Evolutionary conservation across 2,888 invertebrate genomes (phyloP).

Genomic region (Dioctria rufipes): DNA sequence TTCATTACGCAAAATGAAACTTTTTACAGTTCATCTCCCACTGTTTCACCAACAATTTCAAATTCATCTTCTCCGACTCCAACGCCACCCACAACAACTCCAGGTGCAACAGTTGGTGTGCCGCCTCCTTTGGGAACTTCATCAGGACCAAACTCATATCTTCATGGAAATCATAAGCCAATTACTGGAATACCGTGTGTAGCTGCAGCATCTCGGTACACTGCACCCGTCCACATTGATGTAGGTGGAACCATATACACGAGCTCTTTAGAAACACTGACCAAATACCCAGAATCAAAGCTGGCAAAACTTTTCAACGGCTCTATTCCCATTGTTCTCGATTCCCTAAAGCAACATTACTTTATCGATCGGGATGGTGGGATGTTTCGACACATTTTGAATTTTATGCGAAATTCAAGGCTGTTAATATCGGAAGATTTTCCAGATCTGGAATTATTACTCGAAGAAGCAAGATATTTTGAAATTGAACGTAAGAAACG

Average conservation of each 20-base stretch:
- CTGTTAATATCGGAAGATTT: slow-evolving; percentile 91
- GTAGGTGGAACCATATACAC: slow-evolving; percentile 98
- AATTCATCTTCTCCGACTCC: slow-evolving; percentile 75
- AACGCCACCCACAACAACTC: slow-evolving; percentile 69
- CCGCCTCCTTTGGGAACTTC: slow-evolving; percentile 60
- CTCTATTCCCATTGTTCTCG: slow-evolving; percentile 95
- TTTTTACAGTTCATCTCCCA: slow-evolving; percentile 78
- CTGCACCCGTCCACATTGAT: slow-evolving; percentile 97
- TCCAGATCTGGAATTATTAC: slow-evolving; percentile 86
- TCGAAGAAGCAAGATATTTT: slow-evolving; percentile 93
- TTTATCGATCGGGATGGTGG: slow-evolving; percentile 99
- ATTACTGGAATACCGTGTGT: slow-evolving; percentile 94
- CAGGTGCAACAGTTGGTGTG: slow-evolving; percentile 57
- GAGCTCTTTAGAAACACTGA: slow-evolving; percentile 94
- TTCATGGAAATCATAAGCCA: slow-evolving; percentile 78
- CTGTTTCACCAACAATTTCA: slow-evolving; percentile 79
- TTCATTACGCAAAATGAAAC: too few relatives aligned
- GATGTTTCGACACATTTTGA: slow-evolving; percentile 97
- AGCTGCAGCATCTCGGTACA: slow-evolving; percentile 91
- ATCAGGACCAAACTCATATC: slow-evolving; percentile 68
- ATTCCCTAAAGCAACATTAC: slow-evolving; percentile 97
- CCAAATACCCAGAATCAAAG: slow-evolving; percentile 95
- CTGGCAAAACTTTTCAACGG: slow-evolving; percentile 96
- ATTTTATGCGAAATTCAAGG: slow-evolving; percentile 94
- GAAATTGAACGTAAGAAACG: slow-evolving; percentile 90